Conservation (phyloP, 2,888 invertebrate genomes). For the Caenorhabditis sinica region DNA sequence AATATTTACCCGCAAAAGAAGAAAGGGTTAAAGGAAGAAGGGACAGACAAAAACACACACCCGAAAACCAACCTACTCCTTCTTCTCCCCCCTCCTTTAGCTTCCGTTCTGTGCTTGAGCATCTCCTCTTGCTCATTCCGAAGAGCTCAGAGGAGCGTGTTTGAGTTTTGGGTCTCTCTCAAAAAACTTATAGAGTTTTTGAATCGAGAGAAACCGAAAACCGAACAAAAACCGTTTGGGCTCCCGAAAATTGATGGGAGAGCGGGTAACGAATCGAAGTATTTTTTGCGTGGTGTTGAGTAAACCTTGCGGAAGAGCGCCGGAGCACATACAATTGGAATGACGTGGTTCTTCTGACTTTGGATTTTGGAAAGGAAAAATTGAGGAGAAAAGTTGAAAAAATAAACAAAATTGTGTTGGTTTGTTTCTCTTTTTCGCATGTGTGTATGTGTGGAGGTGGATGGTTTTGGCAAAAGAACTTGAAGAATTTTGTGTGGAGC, state of each 20-base stretch:
- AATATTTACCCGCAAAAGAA: slow-evolving; percentile 46
- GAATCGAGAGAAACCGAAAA: slow-evolving; percentile 22
- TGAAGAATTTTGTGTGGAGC: slow-evolving; percentile 31
- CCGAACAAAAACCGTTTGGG: slow-evolving; percentile 42
- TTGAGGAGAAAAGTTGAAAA: slow-evolving; percentile 18
- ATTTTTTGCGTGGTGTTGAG: slow-evolving; percentile 48
- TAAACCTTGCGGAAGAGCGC: slow-evolving; percentile 7
- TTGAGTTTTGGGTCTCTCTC: slow-evolving; percentile 29
- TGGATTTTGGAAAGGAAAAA: neutral
- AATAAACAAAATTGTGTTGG: slow-evolving; percentile 43
- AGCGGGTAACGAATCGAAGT: too few relatives aligned
- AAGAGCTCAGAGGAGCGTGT: slow-evolving; percentile 14
- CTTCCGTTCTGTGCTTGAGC: slow-evolving; percentile 42
- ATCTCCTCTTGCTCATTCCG: slow-evolving; percentile 29
- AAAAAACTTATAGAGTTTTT: slow-evolving; percentile 29
- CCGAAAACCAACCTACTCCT: neutral
- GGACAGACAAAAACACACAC: slow-evolving; percentile 26
- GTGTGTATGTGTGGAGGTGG: too few relatives aligned
- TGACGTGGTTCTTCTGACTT: slow-evolving; percentile 22
- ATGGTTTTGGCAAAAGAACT: slow-evolving; percentile 9
- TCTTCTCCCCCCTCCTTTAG: slow-evolving; percentile 14
- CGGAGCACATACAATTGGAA: slow-evolving; percentile 29
- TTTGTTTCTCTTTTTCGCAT: slow-evolving; percentile 1
- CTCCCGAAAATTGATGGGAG: slow-evolving; percentile 1
- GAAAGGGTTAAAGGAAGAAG: neutral